Base-by-base conservation (phyloP, 2,113 vertebrate species). In the Esox niger region DNA sequence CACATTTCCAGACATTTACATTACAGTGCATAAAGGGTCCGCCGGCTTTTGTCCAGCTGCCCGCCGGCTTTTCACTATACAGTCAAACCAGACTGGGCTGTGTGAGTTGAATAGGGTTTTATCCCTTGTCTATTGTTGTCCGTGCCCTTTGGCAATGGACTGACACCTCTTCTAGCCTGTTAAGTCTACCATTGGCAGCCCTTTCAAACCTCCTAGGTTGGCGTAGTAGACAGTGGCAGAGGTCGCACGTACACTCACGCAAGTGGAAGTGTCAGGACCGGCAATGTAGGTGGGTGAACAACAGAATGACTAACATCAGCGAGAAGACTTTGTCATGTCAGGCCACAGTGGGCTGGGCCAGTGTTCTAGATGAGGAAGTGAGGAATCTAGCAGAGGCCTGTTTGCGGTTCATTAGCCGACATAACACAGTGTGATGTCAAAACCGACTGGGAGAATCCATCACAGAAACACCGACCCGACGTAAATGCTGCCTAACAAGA, bases 181-280 rank as follows among this genome's bases (percentile, higher is more conserved):
- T 87, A 84, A 84, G 71, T 68, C 71, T 31, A 33, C 71, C 55
- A 70, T 76, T 83, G 83, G 82, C 87, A 82, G 80, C 79, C 76
- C 73, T 79, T 73, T 26, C 62, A 71, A 21, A 13, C 15, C 30
- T 76, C 75, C 82, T 78, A 78, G 76, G 75, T 77, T 65, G 20
- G 69, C 63, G 60, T 30, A 69, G 56, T 31, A n/a, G 38, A 58
- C 15, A n/a, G 77, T 75, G 86, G 62, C 85, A 63, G 62, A 23
- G 25, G 74, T 62, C 62, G 38, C 26, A 43, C 11, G 15, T 10
- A 43, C 35, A 17, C 13, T 43, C 15, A 43, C 38, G 17, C 38
- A 17, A 78, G 79, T 77, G 71, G 67, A 90, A 90, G 90, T 89
- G 89, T 88, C 88, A 89, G 66, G 70, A 67, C 73, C 61, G 81